Conservation (phyloP, 2,797 vertebrate genomes). For the Eospalax fontanierii region DNA sequence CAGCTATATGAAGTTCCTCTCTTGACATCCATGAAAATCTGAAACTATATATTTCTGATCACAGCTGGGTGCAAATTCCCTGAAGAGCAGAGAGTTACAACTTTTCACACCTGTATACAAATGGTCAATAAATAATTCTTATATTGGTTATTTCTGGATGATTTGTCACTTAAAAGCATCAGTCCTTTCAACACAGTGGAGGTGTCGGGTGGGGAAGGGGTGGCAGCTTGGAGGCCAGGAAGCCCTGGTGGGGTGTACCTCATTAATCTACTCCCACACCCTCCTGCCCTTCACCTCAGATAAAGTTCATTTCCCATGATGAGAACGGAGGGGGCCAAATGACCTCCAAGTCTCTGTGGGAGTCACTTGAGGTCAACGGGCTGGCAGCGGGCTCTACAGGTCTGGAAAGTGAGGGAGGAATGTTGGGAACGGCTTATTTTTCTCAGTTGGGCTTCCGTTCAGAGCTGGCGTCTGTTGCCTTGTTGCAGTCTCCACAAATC, state of each 20-base stretch:
- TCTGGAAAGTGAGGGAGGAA: not conserved
- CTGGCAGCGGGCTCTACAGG: not conserved
- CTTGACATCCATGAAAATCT: not conserved
- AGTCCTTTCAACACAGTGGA: not conserved
- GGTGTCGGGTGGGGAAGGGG: not conserved
- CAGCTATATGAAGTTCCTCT: not conserved
- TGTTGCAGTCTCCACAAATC: not conserved
- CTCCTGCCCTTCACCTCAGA: not conserved
- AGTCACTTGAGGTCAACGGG: not conserved
- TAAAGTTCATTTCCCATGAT: not conserved
- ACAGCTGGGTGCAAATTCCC: conserved; percentile 21
- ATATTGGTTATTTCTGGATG: not conserved
- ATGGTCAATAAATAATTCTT: not conserved
- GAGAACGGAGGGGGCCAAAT: not conserved
- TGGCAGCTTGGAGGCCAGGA: not conserved
- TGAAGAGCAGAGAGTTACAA: not conserved
- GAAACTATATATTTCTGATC: not conserved
- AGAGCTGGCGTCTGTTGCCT: conserved; percentile 11
- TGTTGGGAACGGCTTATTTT: not conserved
- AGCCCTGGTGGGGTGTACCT: not conserved
- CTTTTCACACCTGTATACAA: not conserved
- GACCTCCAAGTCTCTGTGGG: not conserved
- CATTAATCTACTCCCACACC: not conserved
- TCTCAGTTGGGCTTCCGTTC: not conserved
- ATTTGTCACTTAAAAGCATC: not conserved